Evolutionary conservation across 2,888 invertebrate species (phyloP).

Genomic region (Zelleria hepariella): DNA sequence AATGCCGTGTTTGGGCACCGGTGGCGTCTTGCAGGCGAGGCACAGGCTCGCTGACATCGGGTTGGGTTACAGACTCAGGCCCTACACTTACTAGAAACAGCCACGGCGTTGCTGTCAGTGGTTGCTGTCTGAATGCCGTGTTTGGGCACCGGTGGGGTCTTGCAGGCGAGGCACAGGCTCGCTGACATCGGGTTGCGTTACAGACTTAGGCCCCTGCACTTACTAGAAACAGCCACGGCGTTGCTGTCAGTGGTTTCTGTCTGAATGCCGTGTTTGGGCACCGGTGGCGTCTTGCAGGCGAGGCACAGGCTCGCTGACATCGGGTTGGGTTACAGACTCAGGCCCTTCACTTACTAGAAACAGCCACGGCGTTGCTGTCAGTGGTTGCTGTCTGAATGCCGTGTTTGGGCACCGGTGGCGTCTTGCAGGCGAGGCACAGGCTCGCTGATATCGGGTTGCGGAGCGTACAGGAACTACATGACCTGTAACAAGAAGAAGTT

Average conservation of each 20-base stretch:
- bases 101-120: neutral
- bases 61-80: too few relatives aligned
- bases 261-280: constrained; percentile 49
- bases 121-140: too few relatives aligned
- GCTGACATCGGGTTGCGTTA: too few relatives aligned
- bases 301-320: constrained; percentile 77
- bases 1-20: constrained; percentile 55
- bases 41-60: constrained; percentile 76
- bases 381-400: too few relatives aligned
- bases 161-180: neutral
- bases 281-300: constrained; percentile 81
- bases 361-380: neutral
- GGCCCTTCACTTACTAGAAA: neutral
- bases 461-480: constrained; percentile 85
- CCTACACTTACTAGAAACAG: neutral
- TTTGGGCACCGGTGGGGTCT: too few relatives aligned
- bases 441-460: constrained; percentile 80
- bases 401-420: too few relatives aligned
- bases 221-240: constrained; percentile 35
- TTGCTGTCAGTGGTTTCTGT: constrained; percentile 38
- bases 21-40: constrained; percentile 83
- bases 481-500: constrained; percentile 42
- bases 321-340: too few relatives aligned
- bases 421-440: constrained; percentile 82
- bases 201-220: too few relatives aligned